phyloP scores from a whole-genome alignment of 2,888 invertebrate genomes.

The Amphipyra berbera region DNA sequence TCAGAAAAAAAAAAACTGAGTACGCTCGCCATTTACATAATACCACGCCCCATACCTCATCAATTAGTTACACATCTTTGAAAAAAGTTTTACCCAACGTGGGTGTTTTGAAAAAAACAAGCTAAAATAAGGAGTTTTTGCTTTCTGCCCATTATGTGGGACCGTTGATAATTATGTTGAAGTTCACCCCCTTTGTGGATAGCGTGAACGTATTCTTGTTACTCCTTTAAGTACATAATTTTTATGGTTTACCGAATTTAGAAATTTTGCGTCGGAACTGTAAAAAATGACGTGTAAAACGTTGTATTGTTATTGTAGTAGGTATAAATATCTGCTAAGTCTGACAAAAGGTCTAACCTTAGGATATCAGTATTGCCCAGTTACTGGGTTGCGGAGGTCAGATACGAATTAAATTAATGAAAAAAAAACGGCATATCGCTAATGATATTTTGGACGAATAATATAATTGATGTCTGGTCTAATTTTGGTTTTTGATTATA shows the following conservation, averaged over 20 bases:
- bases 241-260: conserved; percentile 20
- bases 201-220: conserved; percentile 36
- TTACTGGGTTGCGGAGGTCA: too few relatives aligned
- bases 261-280: not conserved
- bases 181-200: conserved; percentile 36
- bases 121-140: conserved; percentile 26
- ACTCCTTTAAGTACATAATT: not conserved
- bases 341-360: too few relatives aligned
- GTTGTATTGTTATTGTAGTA: not conserved
- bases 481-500: too few relatives aligned
- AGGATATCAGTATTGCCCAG: too few relatives aligned
- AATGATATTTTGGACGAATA: too few relatives aligned
- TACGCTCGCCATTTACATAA: conserved; percentile 34
- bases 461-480: too few relatives aligned
- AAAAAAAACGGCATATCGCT: too few relatives aligned
- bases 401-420: too few relatives aligned
- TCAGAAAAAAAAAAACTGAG: not conserved
- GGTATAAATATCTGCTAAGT: too few relatives aligned
- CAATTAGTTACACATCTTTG: conserved; percentile 35
- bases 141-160: conserved; percentile 33
- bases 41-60: conserved; percentile 43
- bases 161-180: conserved; percentile 60
- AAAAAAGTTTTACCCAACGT: conserved; percentile 33
- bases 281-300: not conserved
- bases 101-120: conserved; percentile 46